These are phyloP conservation scores for Patella ulyssiponensis DNA, from an alignment of 2,888 invertebrate species.

Conservation along the genomic window DNA sequence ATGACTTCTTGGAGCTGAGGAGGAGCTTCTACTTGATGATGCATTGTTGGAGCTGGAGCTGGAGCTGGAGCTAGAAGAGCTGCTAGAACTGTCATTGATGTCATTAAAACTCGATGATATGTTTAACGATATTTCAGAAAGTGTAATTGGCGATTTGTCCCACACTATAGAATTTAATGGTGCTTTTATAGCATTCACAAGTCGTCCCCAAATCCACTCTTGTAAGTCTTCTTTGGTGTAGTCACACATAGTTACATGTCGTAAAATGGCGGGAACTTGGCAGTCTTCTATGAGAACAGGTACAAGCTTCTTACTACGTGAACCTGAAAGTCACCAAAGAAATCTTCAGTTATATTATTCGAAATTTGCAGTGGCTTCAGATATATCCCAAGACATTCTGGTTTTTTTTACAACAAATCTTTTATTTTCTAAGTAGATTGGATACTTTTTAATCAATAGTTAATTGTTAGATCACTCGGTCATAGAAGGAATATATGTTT, in stretches of 20 bases:
- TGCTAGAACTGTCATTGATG: not conserved
- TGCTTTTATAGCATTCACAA: constrained; percentile 88
- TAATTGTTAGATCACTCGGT: not conserved
- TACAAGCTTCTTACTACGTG: constrained; percentile 62
- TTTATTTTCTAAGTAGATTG: not conserved
- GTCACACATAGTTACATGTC: constrained; percentile 58
- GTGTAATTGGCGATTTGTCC: not conserved
- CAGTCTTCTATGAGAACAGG: constrained; percentile 59
- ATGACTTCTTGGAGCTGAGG: too few species aligned
- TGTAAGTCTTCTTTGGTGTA: constrained; percentile 57
- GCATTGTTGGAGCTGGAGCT: not conserved
- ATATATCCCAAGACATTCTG: too few species aligned
- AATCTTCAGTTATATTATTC: not conserved
- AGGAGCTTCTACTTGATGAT: not conserved
- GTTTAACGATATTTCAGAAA: not conserved
- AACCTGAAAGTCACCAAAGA: constrained; percentile 47
- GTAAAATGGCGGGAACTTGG: constrained; percentile 53
- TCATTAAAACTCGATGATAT: not conserved
- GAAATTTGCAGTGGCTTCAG: not conserved
- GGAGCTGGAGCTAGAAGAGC: not conserved
- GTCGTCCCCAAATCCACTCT: constrained; percentile 80
- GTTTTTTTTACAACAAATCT: not conserved
- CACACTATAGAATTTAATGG: constrained; percentile 73
- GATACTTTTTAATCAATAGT: not conserved
- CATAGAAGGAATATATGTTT: not conserved